Percentiles rank a stretch among this genome's conserved stretches.
These are phyloP conservation scores for Columba guinea DNA, from an alignment of 2,797 vertebrate genomes.

Conservation along the genomic window DNA sequence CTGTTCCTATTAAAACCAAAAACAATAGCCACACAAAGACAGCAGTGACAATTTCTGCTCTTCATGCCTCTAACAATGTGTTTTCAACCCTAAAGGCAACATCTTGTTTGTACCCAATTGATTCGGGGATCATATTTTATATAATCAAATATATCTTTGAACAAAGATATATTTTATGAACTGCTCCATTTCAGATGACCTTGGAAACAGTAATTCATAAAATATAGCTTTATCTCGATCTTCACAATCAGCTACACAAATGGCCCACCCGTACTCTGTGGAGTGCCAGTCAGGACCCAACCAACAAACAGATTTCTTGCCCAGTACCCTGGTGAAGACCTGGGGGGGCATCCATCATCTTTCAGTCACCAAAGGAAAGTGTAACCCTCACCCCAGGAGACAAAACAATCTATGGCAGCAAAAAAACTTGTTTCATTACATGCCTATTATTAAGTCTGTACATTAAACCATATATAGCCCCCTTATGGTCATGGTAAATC, in stretches of 20 bases:
- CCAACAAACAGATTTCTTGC: constrained; percentile 28
- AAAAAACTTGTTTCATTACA: background rate
- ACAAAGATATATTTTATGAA: constrained; percentile 63
- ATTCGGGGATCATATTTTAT: constrained; percentile 63
- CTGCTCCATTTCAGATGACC: constrained; percentile 61
- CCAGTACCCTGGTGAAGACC: constrained; percentile 6
- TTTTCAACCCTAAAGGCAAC: constrained; percentile 57
- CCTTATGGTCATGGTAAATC: background rate
- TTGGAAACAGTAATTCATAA: constrained; percentile 61
- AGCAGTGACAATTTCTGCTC: constrained; percentile 50
- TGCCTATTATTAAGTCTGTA: constrained; percentile 1
- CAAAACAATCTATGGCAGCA: constrained; percentile 22
- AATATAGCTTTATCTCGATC: constrained; percentile 62
- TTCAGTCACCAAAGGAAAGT: constrained; percentile 40
- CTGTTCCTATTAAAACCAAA: constrained; percentile 66
- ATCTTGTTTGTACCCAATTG: constrained; percentile 59
- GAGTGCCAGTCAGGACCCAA: background rate
- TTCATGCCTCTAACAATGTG: constrained; percentile 65
- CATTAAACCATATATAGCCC: background rate
- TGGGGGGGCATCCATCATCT: constrained; percentile 4
- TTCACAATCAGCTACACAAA: constrained; percentile 27
- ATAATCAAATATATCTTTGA: constrained; percentile 58
- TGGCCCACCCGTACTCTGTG: constrained; percentile 20
- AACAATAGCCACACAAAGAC: constrained; percentile 67
- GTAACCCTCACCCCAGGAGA: background rate